phyloP scores from a whole-genome alignment of 2,888 invertebrate genomes.

The Meta bourneti region DNA sequence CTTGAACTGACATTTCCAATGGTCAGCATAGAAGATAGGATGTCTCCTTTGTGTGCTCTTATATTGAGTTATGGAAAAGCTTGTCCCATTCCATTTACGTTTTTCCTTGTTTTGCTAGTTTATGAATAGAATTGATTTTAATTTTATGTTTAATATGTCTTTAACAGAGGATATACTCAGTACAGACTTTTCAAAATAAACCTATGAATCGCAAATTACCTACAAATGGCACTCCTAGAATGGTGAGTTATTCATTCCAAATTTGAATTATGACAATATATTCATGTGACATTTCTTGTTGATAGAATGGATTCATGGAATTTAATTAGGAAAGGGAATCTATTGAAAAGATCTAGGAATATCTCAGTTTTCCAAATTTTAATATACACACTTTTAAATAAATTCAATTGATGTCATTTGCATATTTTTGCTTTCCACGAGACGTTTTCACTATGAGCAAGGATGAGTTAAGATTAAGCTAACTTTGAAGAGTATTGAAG shows the following conservation, averaged over 20 bases:
- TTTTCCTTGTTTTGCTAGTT: conserved; percentile 3
- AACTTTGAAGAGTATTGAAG: no score
- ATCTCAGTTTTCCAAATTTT: no score
- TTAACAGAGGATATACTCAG: conserved; percentile 49
- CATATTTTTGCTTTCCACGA: no score
- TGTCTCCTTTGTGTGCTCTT: no score
- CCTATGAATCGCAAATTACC: conserved; percentile 63
- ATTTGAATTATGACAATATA: background rate
- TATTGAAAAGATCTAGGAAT: no score
- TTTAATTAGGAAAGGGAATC: background rate
- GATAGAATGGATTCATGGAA: background rate
- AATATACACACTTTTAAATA: no score
- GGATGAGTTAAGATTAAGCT: no score
- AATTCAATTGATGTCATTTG: no score
- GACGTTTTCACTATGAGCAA: no score
- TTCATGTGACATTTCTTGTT: background rate
- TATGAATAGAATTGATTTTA: background rate
- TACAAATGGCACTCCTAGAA: conserved; percentile 70
- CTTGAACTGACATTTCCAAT: no score
- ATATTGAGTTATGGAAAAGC: background rate
- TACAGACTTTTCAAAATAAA: conserved; percentile 53
- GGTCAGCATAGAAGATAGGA: no score
- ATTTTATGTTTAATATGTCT: background rate
- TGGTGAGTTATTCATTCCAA: conserved; percentile 48
- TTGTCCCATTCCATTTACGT: background rate